phyloP scores from a whole-genome alignment of 2,113 vertebrate genomes.

The Eurypyga helias region DNA sequence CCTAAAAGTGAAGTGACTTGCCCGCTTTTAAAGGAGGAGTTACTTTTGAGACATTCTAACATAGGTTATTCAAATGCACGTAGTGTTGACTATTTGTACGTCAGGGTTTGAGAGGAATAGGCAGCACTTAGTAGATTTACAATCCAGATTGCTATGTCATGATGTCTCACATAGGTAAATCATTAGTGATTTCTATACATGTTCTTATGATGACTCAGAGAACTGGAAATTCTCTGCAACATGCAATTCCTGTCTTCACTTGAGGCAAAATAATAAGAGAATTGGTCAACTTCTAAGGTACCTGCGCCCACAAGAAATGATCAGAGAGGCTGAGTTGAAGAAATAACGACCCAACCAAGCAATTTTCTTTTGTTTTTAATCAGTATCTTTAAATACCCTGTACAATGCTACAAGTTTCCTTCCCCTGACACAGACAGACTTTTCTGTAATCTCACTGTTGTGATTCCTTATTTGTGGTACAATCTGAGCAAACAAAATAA shows the following conservation, averaged over 20 bases:
- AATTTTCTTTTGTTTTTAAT: not conserved
- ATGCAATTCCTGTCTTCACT: not conserved
- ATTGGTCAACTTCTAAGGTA: slow-evolving; percentile 13
- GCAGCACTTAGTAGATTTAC: not conserved
- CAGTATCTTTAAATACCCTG: not conserved
- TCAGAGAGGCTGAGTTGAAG: not conserved
- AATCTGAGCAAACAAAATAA: not conserved
- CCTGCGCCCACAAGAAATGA: not conserved
- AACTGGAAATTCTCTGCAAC: not conserved
- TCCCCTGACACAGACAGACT: not conserved
- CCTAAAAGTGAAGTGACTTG: not conserved
- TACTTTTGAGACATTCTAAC: not conserved
- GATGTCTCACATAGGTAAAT: not conserved
- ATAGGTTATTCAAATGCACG: not conserved
- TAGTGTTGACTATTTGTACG: not conserved
- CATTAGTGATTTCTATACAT: not conserved
- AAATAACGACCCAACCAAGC: not conserved
- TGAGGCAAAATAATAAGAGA: not conserved
- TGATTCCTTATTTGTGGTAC: not conserved
- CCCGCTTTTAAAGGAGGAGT: not conserved
- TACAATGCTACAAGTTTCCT: not conserved
- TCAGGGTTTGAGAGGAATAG: not conserved
- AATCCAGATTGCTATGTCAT: not conserved
- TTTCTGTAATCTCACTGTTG: not conserved
- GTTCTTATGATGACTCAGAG: slow-evolving; percentile 1